Evolutionary conservation across 2,888 invertebrate genomes (phyloP).

Genomic region (Oxyteleia sp.): DNA sequence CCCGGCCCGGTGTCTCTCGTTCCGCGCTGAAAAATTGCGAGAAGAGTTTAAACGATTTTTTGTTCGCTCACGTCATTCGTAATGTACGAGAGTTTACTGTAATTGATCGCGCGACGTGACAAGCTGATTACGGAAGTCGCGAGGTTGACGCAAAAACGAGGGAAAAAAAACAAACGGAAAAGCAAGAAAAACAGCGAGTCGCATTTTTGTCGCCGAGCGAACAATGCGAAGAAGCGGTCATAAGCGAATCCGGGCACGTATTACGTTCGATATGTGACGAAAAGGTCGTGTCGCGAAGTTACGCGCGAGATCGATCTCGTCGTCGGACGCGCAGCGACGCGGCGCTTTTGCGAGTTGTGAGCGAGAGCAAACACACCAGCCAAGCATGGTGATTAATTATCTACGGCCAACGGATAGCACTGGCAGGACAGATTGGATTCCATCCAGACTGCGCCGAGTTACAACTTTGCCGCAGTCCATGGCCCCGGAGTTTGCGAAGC

Average conservation of each 20-base stretch:
- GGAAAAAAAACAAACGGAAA: too few species aligned
- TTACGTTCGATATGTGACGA: slow-evolving; percentile 50
- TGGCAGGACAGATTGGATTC: slow-evolving; percentile 76
- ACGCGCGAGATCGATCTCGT: slow-evolving; percentile 38
- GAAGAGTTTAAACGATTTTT: slow-evolving; percentile 13
- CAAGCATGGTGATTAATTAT: slow-evolving; percentile 76
- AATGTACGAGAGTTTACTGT: slow-evolving; percentile 60
- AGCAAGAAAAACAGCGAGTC: too few species aligned
- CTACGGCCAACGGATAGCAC: slow-evolving; percentile 71
- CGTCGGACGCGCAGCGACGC: slow-evolving; percentile 11
- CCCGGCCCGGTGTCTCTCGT: slow-evolving; percentile 17
- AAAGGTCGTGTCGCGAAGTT: slow-evolving; percentile 44
- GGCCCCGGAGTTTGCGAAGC: slow-evolving; percentile 44
- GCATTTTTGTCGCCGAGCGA: slow-evolving; percentile 20
- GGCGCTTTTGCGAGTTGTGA: slow-evolving; percentile 29
- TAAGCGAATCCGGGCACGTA: slow-evolving; percentile 43
- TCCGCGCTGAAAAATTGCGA: slow-evolving; percentile 44
- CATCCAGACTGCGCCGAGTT: slow-evolving; percentile 68
- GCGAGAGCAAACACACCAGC: slow-evolving; percentile 58
- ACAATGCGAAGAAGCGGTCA: slow-evolving; percentile 48
- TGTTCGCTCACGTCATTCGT: slow-evolving; percentile 47
- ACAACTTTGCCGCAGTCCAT: slow-evolving; percentile 62
- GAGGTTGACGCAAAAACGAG: slow-evolving; percentile 8
- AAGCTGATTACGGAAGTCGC: slow-evolving; percentile 54
- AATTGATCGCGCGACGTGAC: slow-evolving; percentile 65